Evolutionary conservation across 2,113 vertebrate species (phyloP), one percentile per base, ranked within the genome.

Genomic region (Notiomystis cincta): DNA sequence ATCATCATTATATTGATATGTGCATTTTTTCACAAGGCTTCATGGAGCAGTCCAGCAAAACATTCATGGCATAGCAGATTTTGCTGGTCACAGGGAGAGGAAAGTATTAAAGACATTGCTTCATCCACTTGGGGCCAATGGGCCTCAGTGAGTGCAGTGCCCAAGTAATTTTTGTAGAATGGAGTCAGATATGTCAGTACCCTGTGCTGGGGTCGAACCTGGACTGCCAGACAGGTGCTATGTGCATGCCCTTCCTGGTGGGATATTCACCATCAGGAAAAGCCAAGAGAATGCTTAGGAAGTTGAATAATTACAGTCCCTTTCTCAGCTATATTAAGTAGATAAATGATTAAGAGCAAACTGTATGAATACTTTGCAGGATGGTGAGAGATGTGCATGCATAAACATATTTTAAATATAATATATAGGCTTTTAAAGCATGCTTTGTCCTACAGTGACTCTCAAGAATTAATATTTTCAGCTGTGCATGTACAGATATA

Each of bases 401-500:
- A 58, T 54, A 78, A 86, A 57, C 51, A n/a, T 6, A 7, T 50
- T 58, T 70, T 47, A 37, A 9, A 4, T 48, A 7, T 15, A 61
- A n/a, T 13, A 15, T 2, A 54, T 5, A 31, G 38, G 4, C 3
- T 73, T 89, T 77, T 62, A 78, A 86, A 81, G 9, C 54, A 40
- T 31, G 6, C 7, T 83, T 88, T 1, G 0, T 73, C 7, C 20
- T 53, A 47, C 17, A 24, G 16, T 78, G 42, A 37, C 27, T 91
- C n/a, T 61, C 24, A 48, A 70, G 38, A 89, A 47, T 53, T 42
- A 54, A 5, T 14, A 40, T 70, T 78, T 83, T 42, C 27, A 84
- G 10, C 19, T 75, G 33, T 58, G 35, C 7, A 21, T 1, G 0
- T 56, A 13, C 6, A 66, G 45, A 66, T 61, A 27, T 3, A 54